Base-by-base conservation (phyloP, 92 coral and sea anemone species). In the Epizoanthus ramosus region DNA sequence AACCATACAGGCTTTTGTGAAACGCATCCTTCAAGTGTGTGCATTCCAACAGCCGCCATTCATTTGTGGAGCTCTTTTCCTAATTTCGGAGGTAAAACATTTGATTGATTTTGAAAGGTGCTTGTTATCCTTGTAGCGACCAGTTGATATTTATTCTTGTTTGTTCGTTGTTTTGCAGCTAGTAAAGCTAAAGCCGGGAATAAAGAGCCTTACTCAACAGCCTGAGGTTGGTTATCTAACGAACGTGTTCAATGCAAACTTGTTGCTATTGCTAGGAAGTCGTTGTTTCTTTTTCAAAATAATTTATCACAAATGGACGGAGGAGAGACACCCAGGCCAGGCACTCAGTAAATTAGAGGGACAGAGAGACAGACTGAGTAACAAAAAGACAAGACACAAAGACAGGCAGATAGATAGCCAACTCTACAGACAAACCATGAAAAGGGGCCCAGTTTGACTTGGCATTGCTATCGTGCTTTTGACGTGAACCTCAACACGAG, bases 11-110 rank as follows among this genome's bases (percentile, higher is more conserved):
- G 98, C 98, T 8, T 95, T 95, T 74, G 90, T 93, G 17, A 95
- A 95, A 75, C 94, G 98, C 17, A 86, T 95, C 83, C 87, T 95
- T 41, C 98, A 95, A 88, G 92, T 93, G 35, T 95, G 98, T 53
- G 87, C 89, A 43, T 84, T 86, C 61, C 98, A 95, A 39, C 98
- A 90, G 41, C 96, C 98, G 3, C 75, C 98, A 8, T 91, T 95
- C 75, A 85, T 93, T 54, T 93, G 98, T 83, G 98, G 98, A 41
- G 89, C 88, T 21, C 86, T 95, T 17, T 93, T 82, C 74, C 67
- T 95, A 87, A 70, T 91, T 43, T 95, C 98, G 19, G 98, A 95
- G 95, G 98, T 95, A 87, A 56, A 47, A 39, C 1, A 9, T 57
- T 28, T 59, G 24, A 37, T 22, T 59, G 5, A 53, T 41, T 33